Conservation (phyloP, 2,113 vertebrate species). For the Prietella phreatophila region DNA sequence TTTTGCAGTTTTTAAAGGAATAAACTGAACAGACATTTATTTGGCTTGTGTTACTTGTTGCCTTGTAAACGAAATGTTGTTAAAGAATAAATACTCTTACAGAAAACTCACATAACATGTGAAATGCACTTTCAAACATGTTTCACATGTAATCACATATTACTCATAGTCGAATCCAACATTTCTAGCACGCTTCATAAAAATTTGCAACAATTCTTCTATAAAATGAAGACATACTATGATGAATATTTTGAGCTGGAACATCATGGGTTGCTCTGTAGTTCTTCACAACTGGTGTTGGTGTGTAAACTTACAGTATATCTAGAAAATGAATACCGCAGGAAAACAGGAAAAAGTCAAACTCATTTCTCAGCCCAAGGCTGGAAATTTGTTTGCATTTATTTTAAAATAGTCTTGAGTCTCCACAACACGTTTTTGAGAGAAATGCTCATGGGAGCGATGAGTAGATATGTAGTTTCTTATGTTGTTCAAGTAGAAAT, state of each 20-base stretch:
- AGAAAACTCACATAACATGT: background rate
- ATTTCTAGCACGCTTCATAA: too few species aligned
- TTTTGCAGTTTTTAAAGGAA: background rate
- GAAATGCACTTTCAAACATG: background rate
- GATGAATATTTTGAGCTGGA: too few species aligned
- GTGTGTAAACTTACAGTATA: background rate
- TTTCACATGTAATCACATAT: too few species aligned
- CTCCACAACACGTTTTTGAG: background rate
- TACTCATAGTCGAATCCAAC: too few species aligned
- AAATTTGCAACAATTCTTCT: too few species aligned
- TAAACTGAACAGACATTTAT: background rate
- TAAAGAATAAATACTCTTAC: background rate
- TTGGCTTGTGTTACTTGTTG: background rate
- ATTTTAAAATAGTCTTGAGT: background rate
- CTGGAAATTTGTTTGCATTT: too few species aligned
- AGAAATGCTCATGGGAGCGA: background rate
- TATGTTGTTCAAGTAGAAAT: background rate
- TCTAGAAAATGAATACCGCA: background rate
- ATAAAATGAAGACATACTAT: too few species aligned
- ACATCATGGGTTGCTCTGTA: too few species aligned
- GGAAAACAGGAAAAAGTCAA: too few species aligned
- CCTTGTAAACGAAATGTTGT: background rate
- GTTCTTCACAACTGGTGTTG: background rate
- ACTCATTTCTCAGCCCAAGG: too few species aligned
- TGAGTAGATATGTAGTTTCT: background rate